A percentile compares a stretch with the other conserved stretches of the same genome.
Conservation (phyloP, 35 echinoderm and acorn worm genomes). For the Nesometra sesokonis region DNA sequence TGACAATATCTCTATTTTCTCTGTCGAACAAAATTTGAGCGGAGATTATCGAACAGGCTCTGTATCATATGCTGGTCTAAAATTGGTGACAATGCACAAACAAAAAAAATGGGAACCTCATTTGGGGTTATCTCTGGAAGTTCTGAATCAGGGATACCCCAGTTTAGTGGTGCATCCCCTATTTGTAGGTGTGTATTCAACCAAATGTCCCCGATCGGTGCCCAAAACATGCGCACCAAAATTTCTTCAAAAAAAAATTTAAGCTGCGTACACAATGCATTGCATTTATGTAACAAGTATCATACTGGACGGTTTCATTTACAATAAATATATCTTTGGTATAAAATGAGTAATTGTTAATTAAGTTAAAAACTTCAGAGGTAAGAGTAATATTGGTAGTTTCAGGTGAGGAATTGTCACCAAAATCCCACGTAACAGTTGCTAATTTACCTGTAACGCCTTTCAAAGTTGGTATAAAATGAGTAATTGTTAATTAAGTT, state of each 20-base stretch:
- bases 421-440: background rate
- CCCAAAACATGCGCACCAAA: no score
- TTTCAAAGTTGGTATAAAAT: background rate
- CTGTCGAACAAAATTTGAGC: no score
- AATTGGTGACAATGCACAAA: no score
- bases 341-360: background rate
- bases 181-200: no score
- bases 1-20: no score
- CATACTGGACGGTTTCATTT: background rate
- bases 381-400: background rate
- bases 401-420: background rate
- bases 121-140: no score
- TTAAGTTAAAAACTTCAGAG: background rate
- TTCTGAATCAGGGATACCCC: no score
- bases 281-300: background rate
- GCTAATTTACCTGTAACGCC: background rate
- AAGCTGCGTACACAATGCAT: background rate
- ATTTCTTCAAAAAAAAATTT: background rate
- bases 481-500: background rate
- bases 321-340: background rate
- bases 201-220: no score
- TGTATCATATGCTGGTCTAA: no score
- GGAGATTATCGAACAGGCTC: no score
- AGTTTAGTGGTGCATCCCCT: no score
- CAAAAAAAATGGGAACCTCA: no score